Evolutionary conservation across 2,113 vertebrate species (phyloP), one percentile per base, ranked within the genome.

Genomic region (Antennarius striatus): DNA sequence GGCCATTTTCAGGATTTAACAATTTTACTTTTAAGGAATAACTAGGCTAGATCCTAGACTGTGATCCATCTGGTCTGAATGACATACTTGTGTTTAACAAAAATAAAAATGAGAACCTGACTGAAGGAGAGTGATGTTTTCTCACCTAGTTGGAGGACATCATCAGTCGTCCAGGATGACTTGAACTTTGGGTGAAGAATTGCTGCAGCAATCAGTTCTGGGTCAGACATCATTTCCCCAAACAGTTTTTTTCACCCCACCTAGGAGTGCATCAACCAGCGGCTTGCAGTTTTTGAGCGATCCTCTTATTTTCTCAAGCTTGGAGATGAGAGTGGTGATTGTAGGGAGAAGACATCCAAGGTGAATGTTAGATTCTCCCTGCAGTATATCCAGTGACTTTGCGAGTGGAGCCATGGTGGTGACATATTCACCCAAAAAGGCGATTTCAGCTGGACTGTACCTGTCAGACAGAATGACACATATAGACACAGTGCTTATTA

Each of bases 321-420:
- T 83, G 6, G 51, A 43, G 32, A 10, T 75, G 16, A 75, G 71
- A 5, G 70, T 63, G n/a, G 70, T 76, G 51, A 75, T 51, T 17
- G 68, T 79, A 7, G 66, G 73, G 7, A 82, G 42, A 22, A 71
- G 48, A 60, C 73, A 82, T 62, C 61, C 67, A 71, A 75, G 77
- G 42, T 84, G 57, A 30, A 77, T 62, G 69, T n/a, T 78, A 17
- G 62, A 45, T 30, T 82, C 77, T 69, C 58, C 69, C 43, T 77
- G 65, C 47, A 77, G 66, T 59, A 77, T n/a, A 71, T 75, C 54
- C 30, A 71, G 13, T 6, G 66, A 56, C 63, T 75, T 83, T 42
- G 50, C 56, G 62, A 71, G 55, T 61, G 45, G 75, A 16, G 47
- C 56, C 63, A 67, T 68, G 1, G 39, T 53, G 40, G 67, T 75